Base-by-base conservation (phyloP, 2,888 invertebrate species). In the Miltochrista miniata region DNA sequence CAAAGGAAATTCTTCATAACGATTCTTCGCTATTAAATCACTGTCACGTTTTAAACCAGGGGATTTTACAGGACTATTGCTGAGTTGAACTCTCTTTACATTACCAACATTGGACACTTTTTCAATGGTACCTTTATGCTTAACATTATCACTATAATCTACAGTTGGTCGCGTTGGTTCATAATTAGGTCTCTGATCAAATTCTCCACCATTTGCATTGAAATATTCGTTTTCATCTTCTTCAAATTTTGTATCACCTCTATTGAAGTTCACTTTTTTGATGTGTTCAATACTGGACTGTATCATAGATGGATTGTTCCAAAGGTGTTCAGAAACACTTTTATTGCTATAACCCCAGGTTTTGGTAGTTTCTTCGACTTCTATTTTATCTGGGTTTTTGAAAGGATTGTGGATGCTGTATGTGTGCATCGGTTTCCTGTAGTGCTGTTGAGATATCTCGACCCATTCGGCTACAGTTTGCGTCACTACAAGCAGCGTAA, bases 391-490 rank as follows among this genome's bases (percentile, higher is more conserved):
- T 30, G 54, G 37, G 33, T 52, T 54, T 11, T 50, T 51, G 11
- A 64, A 59, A 14, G 46, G 50, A 42, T 53, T 57, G 41, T 40
- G 12, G 10, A 11, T 24, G 13, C 36, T 48, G 12, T 57, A 51
- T 7, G 54, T 52, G 9, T 67, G 53, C 14, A 66, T 14, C 2
- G 83, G 76, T 54, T 82, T 83, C 34, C 71, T 73, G 59, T 85
- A 84, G 54, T 83, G 75, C 37, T 83, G 82, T 55, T 90, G 90
- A 0, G 90, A 77, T 56, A 91, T 90, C 60, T 91, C 85, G 30
- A 91, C 88, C 90, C 90, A 91, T 46, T 91, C 90, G 34, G 79
- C 59, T 14, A 62, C 14, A 12, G 65, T 75, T 49, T 62, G 68
- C 15, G 66, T 53, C 50, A 79, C 34, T 7, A 82, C 45, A 8